Conservation (phyloP, 64 coral and sea anemone genomes). For the Stichodactyla mertensii region DNA sequence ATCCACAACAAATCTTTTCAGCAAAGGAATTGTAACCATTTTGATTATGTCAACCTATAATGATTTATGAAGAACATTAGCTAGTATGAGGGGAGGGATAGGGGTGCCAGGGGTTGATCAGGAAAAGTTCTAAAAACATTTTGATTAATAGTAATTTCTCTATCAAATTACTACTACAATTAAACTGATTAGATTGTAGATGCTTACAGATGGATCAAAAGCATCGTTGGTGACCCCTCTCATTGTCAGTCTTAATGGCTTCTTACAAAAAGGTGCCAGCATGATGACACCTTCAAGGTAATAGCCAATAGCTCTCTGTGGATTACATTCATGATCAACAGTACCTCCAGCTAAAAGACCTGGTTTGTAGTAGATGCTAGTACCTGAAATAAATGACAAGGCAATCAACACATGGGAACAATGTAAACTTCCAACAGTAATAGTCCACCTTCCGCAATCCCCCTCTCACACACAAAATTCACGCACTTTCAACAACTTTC, state of each 20-base stretch:
- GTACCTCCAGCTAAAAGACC: conserved; percentile 85
- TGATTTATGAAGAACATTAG: neutral
- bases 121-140: no score
- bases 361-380: conserved; percentile 90
- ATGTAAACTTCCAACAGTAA: no score
- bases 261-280: conserved; percentile 95
- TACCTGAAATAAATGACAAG: conserved; percentile 52
- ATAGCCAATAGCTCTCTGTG: conserved; percentile 87
- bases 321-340: conserved; percentile 84
- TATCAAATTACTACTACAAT: no score
- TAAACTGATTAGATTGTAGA: no score
- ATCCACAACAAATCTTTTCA: conserved; percentile 89
- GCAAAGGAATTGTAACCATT: conserved; percentile 78
- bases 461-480: no score
- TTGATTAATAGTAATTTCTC: no score
- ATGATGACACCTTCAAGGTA: conserved; percentile 78
- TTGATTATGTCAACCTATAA: conserved; percentile 86
- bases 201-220: conserved; percentile 88
- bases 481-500: no score
- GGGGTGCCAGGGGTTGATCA: no score
- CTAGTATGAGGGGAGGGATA: no score
- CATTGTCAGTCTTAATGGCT: conserved; percentile 77
- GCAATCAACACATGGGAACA: no score
- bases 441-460: no score
- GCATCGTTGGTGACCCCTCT: conserved; percentile 89